These are phyloP conservation scores for Branchipolynoe longqiensis DNA, from an alignment of 2,888 invertebrate genomes.

Conservation along the genomic window DNA sequence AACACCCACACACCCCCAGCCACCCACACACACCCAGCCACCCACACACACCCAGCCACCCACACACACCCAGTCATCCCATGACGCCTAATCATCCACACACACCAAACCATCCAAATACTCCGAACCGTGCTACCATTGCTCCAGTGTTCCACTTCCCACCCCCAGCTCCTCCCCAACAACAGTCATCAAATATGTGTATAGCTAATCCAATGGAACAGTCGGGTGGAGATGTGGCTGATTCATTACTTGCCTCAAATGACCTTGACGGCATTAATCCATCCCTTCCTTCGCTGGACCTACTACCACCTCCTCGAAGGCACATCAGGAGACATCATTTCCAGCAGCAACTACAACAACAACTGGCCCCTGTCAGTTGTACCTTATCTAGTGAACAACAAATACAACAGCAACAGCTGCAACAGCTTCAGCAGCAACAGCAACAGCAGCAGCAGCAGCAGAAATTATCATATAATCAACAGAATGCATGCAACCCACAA, in stretches of 20 bases:
- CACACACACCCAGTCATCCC: slow-evolving; percentile 58
- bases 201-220: slow-evolving; percentile 16
- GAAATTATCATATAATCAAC: background rate
- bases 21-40: slow-evolving; percentile 62
- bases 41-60: slow-evolving; percentile 60
- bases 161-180: slow-evolving; percentile 45
- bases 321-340: slow-evolving; percentile 66
- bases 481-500: slow-evolving; percentile 50
- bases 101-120: slow-evolving; percentile 66
- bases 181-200: slow-evolving; percentile 48
- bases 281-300: slow-evolving; percentile 19
- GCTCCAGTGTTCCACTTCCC: slow-evolving; percentile 57
- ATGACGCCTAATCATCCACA: slow-evolving; percentile 59
- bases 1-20: slow-evolving; percentile 60
- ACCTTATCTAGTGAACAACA: slow-evolving; percentile 33
- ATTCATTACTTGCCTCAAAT: slow-evolving; percentile 47
- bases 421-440: slow-evolving; percentile 57
- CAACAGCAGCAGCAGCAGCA: slow-evolving; percentile 40
- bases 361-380: slow-evolving; percentile 50
- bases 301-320: slow-evolving; percentile 34
- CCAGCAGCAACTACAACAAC: slow-evolving; percentile 70
- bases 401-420: slow-evolving; percentile 54
- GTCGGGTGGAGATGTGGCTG: slow-evolving; percentile 5
- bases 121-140: slow-evolving; percentile 65
- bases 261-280: slow-evolving; percentile 48